Evolutionary conservation across 2,888 invertebrate species (phyloP).

Genomic region (Zhengitettix transpicula): DNA sequence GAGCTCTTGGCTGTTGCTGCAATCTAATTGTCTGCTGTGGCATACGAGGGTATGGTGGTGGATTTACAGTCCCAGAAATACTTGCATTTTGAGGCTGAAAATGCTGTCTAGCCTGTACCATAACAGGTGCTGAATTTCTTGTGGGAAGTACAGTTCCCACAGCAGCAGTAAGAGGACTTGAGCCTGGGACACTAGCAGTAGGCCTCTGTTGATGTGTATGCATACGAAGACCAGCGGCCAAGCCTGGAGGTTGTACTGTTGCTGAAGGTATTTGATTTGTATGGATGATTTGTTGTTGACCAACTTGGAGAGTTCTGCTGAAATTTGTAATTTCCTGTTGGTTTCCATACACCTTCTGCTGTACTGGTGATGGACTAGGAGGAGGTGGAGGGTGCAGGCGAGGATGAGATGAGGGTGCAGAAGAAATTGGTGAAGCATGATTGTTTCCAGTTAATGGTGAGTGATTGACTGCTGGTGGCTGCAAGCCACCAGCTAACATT

Average conservation of each 20-base stretch:
- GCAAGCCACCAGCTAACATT: no score
- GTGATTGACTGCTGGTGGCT: no score
- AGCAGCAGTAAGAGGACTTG: constrained; percentile 5
- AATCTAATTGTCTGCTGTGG: constrained; percentile 9
- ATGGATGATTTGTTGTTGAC: no score
- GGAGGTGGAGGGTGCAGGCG: constrained; percentile 6
- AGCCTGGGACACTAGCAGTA: neutral
- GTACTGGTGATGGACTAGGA: constrained; percentile 1
- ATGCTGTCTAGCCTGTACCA: no score
- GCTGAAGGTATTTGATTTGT: no score
- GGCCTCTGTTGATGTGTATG: neutral
- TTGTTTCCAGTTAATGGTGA: neutral
- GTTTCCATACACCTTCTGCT: constrained; percentile 5
- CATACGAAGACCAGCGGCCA: neutral
- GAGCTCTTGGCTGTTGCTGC: neutral
- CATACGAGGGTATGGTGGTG: constrained; percentile 16
- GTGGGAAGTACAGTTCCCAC: constrained; percentile 1
- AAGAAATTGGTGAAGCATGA: neutral
- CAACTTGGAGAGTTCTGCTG: neutral
- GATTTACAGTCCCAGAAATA: neutral
- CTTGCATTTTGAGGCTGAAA: no score
- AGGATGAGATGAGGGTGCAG: constrained; percentile 3
- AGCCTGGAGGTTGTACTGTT: neutral
- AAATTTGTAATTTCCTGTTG: neutral
- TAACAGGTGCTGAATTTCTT: neutral